Base-by-base conservation (phyloP, 1,140 invertebrate species). In the Augochlora pura region DNA sequence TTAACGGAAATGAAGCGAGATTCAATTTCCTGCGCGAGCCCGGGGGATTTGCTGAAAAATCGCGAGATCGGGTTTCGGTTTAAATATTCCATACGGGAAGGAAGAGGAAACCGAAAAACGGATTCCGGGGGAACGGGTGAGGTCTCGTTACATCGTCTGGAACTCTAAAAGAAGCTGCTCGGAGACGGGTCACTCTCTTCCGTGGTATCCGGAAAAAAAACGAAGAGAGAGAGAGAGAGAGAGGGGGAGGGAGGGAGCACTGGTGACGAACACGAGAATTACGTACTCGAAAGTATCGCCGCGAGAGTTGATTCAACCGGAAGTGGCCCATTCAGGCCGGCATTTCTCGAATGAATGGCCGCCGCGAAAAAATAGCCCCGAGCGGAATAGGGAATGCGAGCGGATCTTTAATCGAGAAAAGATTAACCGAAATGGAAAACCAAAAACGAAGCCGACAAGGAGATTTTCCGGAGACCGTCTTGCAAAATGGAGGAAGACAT, bases 1-100 rank as follows among this genome's bases (percentile, higher is more conserved):
- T 78, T 78, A 78, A 78, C 76, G 76, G 76, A 78, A 78, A 78
- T 78, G 76, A 78, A 78, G 69, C 49, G 76, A 60, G 64, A 78
- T 78, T 78, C 76, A 78, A 78, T 78, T 78, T 78, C 76, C 76
- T 49, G 75, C 10, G 39, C 25, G n/a, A 9, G 18, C 21, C 54
- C n/a, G n/a, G 42, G 68, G 49, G 14, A 72, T 78, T 72, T 65
- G 25, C 46, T 68, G 71, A 72, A 78, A 78, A 78, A 78, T 25
- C 23, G 23, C 59, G n/a, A 25, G 59, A 39, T 39, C 67, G 57
- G 62, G 57, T 38, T 16, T 18, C 46, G 18, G 32, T 59, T 32
- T 68, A 54, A 23, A 39, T 49, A 46, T 14, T 25, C 1, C 21
- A 16, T 4, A 18, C 27, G 14, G 27, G 21, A 10, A 64, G 18